Evolutionary conservation across 2,797 vertebrate species (phyloP), one percentile per base, ranked within the genome.

Genomic region (Macroramphosus scolopax): DNA sequence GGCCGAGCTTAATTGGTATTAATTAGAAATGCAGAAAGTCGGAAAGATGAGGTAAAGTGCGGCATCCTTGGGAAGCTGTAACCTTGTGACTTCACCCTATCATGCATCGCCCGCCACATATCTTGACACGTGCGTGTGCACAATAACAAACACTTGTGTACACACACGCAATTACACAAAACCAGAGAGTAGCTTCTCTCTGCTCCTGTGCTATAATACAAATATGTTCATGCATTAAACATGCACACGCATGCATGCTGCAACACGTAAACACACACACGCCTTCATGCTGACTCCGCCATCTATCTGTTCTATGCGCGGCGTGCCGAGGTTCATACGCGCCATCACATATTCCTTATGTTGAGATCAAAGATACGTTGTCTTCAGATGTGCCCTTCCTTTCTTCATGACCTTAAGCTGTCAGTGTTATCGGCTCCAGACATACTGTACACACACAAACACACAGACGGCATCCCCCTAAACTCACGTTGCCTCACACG

Each of bases 341-440:
- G 57, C 54, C 49, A 20, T 55, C 52, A 58, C 72, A 70, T 77
- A 52, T 67, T 81, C 57, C 58, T 48, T 68, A 68, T 80, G 63
- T 81, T 66, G 58, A 71, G 80, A 84, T 89, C 83, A 87, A 85
- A 87, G 71, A 81, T 67, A 60, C 51, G 40, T 68, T 37, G 63
- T 83, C 80, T 87, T 85, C 74, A 87, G 78, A 86, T 77, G 82
- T 85, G 78, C 82, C 76, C 77, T 82, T 79, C 72, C 73, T 61
- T 84, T 85, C 65, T 77, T 72, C 75, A 73, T 84, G 84, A 90
- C 87, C 84, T 87, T 86, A 90, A 88, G 82, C 85, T 87, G 82
- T 80, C 87, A 69, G 83, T 80, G 79, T 88, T 87, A 89, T 89
- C 83, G 75, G 60, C 49, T 61, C 54, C 54, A 81, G 46, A 78